Percentiles rank a stretch among this genome's conserved stretches.
phyloP scores from a whole-genome alignment of 1,140 invertebrate species.

The Danaus plexippus region DNA sequence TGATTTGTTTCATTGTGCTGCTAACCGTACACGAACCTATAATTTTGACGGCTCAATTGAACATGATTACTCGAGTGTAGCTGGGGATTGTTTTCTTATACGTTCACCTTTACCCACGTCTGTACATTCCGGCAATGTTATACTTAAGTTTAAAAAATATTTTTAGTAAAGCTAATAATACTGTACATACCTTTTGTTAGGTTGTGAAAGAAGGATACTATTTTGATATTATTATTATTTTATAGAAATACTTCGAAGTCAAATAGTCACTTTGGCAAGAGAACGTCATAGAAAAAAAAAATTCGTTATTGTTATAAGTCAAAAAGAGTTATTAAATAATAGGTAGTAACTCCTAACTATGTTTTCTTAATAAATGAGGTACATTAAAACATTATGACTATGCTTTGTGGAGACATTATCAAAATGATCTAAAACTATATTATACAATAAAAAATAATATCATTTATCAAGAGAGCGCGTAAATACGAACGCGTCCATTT shows the following conservation, averaged over 20 bases:
- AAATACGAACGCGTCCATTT: constrained; percentile 19
- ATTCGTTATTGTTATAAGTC: constrained; percentile 8
- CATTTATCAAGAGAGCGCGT: constrained; percentile 30
- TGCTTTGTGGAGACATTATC: constrained; percentile 37
- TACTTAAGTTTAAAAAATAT: constrained; percentile 14
- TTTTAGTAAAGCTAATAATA: constrained; percentile 70
- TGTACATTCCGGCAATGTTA: not conserved
- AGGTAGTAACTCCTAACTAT: constrained; percentile 50
- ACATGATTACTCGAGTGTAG: constrained; percentile 48
- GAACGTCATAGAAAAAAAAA: constrained; percentile 12
- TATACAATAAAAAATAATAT: constrained; percentile 41
- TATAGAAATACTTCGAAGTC: constrained; percentile 16
- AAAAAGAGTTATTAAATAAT: constrained; percentile 38
- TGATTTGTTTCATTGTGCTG: constrained; percentile 53
- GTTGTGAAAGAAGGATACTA: constrained; percentile 32
- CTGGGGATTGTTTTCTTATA: not conserved
- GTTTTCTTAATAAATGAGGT: constrained; percentile 65
- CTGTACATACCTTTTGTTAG: constrained; percentile 64
- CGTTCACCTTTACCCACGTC: too few relatives aligned
- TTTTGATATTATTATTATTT: constrained; percentile 20
- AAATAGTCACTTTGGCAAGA: constrained; percentile 39
- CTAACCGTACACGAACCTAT: constrained; percentile 45
- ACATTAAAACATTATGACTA: constrained; percentile 68
- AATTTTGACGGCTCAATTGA: constrained; percentile 61
- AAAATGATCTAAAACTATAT: constrained; percentile 46